Base-by-base conservation (phyloP, 2,888 invertebrate genomes). In the Eupithecia abbreviata region DNA sequence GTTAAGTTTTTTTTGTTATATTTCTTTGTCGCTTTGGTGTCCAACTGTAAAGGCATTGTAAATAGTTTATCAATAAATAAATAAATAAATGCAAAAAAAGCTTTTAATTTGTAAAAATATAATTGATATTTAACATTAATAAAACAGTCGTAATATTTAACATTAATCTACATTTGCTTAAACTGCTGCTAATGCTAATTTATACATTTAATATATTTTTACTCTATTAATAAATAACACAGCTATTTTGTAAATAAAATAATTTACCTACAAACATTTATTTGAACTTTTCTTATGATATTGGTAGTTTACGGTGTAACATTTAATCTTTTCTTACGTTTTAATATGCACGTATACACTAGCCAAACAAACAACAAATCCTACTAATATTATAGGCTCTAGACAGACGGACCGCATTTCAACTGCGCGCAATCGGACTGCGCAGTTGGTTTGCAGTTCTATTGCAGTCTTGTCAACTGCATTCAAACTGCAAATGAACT, bases 111-210 rank as follows among this genome's bases (percentile, higher is more conserved):
- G 18, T 30, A 62, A 30, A 62, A 62, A 62, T 62, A 62, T 62
- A 62, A 30, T 62, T 62, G 4, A 62, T 62, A 58, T 58, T 58
- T 69, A 76, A 72, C 62, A 76, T 72, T 62, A 42, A 72, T 55
- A 76, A 65, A 76, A 73, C 69, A 73, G 69, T 72, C 62, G 13
- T 55, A 55, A 68, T 49, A 72, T 74, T 58, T 62, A 47, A 71
- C 30, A 71, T 55, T 15, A 15, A 15, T 70, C 69, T 51, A 71
- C 58, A 66, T 74, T 77, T 77, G 77, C 77, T 74, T 72, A 77
- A 41, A 42, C 66, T 66, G 66, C 7, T 62, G 12, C 62, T 30
- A 62, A 30, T 18, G 30, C 30, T 62, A 62, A 62, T 30, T 30
- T 30, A 30, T 30, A 66, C 10, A 41, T 74, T 69, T 68, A 30